Conservation (phyloP, 2,888 invertebrate genomes). For the Netelia virgata region DNA sequence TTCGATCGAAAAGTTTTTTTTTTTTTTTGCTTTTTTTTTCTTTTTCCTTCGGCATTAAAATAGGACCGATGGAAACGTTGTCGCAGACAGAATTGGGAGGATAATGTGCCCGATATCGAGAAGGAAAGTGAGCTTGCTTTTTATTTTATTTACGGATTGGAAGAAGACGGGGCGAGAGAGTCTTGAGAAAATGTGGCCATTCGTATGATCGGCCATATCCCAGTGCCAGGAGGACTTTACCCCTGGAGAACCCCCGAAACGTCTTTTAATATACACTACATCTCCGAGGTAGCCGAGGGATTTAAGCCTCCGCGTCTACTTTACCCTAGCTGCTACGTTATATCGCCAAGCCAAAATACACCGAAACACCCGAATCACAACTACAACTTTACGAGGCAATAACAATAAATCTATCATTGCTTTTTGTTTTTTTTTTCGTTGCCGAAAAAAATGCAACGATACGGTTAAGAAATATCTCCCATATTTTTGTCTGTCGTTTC, state of each 20-base stretch:
- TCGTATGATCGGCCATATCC: conserved; percentile 84
- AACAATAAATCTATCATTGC: conserved; percentile 66
- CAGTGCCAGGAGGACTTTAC: conserved; percentile 71
- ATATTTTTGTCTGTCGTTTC: neutral
- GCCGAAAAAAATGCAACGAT: conserved; percentile 44
- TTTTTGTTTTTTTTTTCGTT: conserved; percentile 34
- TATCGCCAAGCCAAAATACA: conserved; percentile 10
- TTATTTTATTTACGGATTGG: conserved; percentile 78
- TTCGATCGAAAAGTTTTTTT: neutral
- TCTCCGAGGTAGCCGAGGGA: conserved; percentile 80
- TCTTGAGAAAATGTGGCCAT: conserved; percentile 83
- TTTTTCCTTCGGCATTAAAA: conserved; percentile 13
- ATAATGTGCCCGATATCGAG: conserved; percentile 52
- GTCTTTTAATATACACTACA: conserved; percentile 85
- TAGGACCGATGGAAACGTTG: conserved; percentile 25
- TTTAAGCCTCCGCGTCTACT: conserved; percentile 72
- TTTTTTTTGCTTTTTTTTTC: neutral
- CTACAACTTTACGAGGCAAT: conserved; percentile 45
- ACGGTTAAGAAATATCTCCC: neutral
- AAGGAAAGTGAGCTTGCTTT: conserved; percentile 75
- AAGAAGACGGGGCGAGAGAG: conserved; percentile 42
- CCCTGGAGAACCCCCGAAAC: conserved; percentile 78
- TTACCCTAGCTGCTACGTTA: neutral
- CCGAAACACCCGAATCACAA: conserved; percentile 40
- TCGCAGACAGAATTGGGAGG: neutral